phyloP scores from a whole-genome alignment of 2,888 invertebrate genomes.

The Caenorhabditis uteleia region DNA sequence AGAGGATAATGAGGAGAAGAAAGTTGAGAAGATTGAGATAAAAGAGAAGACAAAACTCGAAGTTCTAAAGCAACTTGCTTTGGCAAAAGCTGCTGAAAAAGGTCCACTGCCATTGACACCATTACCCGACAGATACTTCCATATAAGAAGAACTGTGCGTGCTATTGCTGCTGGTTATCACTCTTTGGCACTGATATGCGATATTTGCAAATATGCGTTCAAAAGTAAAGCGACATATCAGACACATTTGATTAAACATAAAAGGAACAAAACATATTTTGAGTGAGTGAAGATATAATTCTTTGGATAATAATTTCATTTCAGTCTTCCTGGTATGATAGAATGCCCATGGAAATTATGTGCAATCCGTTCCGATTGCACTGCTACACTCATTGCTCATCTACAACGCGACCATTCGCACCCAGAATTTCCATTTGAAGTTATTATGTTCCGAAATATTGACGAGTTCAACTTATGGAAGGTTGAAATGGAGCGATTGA shows the following conservation, averaged over 20 bases:
- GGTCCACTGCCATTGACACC: neutral
- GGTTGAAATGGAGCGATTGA: constrained; percentile 29
- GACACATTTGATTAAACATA: neutral
- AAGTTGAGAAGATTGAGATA: too few relatives aligned
- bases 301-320: too few relatives aligned
- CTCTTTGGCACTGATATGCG: constrained; percentile 2
- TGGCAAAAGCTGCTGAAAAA: too few relatives aligned
- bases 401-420: constrained; percentile 19
- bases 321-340: too few relatives aligned
- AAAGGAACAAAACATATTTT: too few relatives aligned
- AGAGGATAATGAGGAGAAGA: too few relatives aligned
- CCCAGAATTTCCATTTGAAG: constrained; percentile 29
- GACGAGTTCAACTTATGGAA: constrained; percentile 37
- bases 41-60: too few relatives aligned
- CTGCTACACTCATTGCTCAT: constrained; percentile 34
- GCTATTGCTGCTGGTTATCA: neutral
- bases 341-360: constrained; percentile 20
- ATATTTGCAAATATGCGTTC: constrained; percentile 1
- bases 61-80: too few relatives aligned
- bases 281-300: too few relatives aligned
- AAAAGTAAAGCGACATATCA: neutral
- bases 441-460: constrained; percentile 26
- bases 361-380: constrained; percentile 21
- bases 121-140: constrained; percentile 1
- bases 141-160: neutral